Conservation (phyloP, 1,140 invertebrate species). For the Spodoptera litura region DNA sequence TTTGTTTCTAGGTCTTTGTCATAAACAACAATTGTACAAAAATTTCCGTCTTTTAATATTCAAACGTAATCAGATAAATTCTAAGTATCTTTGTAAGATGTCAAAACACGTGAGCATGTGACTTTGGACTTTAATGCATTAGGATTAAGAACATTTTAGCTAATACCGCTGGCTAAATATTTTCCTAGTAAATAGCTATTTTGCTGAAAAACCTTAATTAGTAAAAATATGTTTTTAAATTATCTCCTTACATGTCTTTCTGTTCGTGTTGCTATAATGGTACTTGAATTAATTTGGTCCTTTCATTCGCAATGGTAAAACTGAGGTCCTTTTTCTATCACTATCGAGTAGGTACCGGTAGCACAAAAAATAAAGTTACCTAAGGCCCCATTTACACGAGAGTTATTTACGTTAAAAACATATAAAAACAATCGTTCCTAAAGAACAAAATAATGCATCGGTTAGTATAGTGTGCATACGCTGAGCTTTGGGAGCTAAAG, state of each 20-base stretch:
- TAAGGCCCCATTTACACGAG: no score
- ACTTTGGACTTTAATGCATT: slow-evolving; percentile 1
- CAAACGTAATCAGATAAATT: background rate
- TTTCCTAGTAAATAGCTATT: background rate
- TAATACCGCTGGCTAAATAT: background rate
- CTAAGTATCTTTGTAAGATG: background rate
- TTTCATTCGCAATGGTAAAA: background rate
- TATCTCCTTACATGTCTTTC: background rate
- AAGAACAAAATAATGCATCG: no score
- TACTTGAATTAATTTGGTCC: background rate
- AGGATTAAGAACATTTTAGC: background rate
- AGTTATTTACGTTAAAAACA: no score
- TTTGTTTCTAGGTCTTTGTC: no score
- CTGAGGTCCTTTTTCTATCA: background rate
- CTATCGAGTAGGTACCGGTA: background rate
- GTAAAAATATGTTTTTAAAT: background rate
- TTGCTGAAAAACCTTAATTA: background rate
- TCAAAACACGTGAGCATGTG: background rate
- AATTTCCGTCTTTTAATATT: background rate
- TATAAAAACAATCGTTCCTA: no score
- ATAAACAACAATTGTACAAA: background rate
- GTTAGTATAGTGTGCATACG: no score
- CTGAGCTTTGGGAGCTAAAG: no score
- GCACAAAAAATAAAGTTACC: no score
- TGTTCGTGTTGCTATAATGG: background rate